Percentiles rank a stretch among this genome's conserved stretches.
These are phyloP conservation scores for Illadopsis cleaveri DNA, from an alignment of 2,113 vertebrate species.

Conservation along the genomic window DNA sequence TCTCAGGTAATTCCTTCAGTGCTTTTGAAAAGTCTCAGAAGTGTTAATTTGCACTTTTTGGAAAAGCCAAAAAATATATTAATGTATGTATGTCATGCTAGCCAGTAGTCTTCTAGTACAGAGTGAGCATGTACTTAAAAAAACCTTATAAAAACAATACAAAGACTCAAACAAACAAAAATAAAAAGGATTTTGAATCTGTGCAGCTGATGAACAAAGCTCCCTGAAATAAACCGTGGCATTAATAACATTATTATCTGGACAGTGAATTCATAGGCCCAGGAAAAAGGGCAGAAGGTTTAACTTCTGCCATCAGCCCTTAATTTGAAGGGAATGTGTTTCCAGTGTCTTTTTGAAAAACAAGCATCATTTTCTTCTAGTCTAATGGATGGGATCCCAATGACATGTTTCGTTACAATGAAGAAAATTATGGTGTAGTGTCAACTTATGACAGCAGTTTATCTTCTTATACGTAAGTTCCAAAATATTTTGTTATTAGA, in stretches of 20 bases:
- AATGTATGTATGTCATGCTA: background rate
- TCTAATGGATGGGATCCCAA: slow-evolving; percentile 99
- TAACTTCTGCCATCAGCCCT: background rate
- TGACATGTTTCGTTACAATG: slow-evolving; percentile 99
- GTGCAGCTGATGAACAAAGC: background rate
- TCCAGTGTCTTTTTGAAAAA: slow-evolving; percentile 67
- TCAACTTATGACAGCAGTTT: slow-evolving; percentile 99
- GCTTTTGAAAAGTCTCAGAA: background rate
- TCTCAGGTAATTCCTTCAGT: background rate
- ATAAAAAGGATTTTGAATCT: background rate
- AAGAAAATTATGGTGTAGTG: slow-evolving; percentile 96
- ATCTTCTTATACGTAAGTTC: slow-evolving; percentile 96
- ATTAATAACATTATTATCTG: background rate
- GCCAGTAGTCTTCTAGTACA: background rate
- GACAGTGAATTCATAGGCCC: background rate
- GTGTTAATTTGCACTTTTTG: background rate
- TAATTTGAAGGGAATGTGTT: slow-evolving; percentile 14
- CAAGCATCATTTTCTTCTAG: slow-evolving; percentile 75
- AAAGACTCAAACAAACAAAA: background rate
- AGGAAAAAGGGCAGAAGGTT: background rate
- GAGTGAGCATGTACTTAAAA: background rate
- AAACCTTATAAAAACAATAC: background rate
- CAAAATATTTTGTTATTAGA: slow-evolving; percentile 19
- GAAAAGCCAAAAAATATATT: background rate
- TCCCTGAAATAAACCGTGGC: background rate